A percentile compares a stretch with the other conserved stretches of the same genome.
These are phyloP conservation scores for Coboldia fuscipes DNA, from an alignment of 1,140 invertebrate species.

Conservation along the genomic window DNA sequence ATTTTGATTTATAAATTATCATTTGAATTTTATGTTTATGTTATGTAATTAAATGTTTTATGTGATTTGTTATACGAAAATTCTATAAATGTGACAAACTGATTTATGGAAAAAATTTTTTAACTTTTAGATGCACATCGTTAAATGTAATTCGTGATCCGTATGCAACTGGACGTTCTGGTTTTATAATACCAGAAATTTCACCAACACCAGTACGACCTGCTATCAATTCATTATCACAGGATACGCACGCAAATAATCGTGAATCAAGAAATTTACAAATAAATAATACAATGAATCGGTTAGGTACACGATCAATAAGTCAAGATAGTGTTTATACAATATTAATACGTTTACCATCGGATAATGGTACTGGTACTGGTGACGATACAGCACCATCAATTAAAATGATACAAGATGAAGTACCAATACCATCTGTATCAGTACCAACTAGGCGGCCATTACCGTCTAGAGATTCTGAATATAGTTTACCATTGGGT, in stretches of 20 bases:
- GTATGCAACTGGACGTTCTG: constrained; percentile 23
- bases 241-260: neutral
- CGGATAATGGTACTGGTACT: constrained; percentile 27
- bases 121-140: constrained; percentile 47
- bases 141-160: constrained; percentile 59
- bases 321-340: constrained; percentile 70
- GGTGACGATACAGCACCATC: constrained; percentile 29
- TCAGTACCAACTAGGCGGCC: constrained; percentile 14
- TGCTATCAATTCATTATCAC: constrained; percentile 13
- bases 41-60: too few species aligned
- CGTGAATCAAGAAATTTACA: constrained; percentile 26
- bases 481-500: constrained; percentile 20
- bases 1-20: too few species aligned
- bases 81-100: too few species aligned
- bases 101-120: too few species aligned
- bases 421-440: constrained; percentile 22
- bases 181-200: constrained; percentile 18
- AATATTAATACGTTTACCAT: constrained; percentile 71
- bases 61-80: too few species aligned
- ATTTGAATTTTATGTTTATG: too few species aligned
- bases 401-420: constrained; percentile 72
- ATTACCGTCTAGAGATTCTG: constrained; percentile 16
- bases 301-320: constrained; percentile 27
- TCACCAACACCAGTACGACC: constrained; percentile 18
- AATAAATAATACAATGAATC: constrained; percentile 17